Evolutionary conservation across 2,113 vertebrate species (phyloP).

Genomic region (Saccopteryx bilineata): DNA sequence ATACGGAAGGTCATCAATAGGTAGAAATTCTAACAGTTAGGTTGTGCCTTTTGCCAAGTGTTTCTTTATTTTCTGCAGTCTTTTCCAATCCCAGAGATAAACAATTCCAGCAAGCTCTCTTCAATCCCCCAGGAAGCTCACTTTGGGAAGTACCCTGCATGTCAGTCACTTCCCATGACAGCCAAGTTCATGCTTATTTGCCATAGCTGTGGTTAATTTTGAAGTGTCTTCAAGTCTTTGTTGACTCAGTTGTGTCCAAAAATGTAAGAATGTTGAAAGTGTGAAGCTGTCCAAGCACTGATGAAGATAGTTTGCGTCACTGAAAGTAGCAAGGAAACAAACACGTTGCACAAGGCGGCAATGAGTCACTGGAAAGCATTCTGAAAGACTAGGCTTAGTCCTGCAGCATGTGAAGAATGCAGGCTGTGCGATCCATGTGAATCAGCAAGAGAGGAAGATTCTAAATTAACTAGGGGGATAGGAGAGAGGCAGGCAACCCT

Average conservation of each 20-base stretch:
- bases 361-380: not conserved
- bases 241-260: not conserved
- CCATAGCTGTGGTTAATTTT: not conserved
- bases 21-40: no score
- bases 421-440: accelerated
- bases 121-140: accelerated
- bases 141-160: not conserved
- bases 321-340: not conserved
- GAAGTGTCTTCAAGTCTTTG: not conserved
- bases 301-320: accelerated
- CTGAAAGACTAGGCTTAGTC: no score
- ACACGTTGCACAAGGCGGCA: accelerated
- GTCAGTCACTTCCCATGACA: not conserved
- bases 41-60: not conserved
- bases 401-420: accelerated
- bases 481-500: accelerated
- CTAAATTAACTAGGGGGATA: accelerated
- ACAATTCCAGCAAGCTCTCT: accelerated
- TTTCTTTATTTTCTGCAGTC: not conserved
- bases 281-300: not conserved
- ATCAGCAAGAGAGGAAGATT: accelerated
- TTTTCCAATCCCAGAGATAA: not conserved
- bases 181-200: not conserved
- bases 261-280: not conserved
- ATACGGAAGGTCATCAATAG: not conserved